Base-by-base conservation (phyloP, 1,140 invertebrate species). In the Neoseiulus cucumeris region DNA sequence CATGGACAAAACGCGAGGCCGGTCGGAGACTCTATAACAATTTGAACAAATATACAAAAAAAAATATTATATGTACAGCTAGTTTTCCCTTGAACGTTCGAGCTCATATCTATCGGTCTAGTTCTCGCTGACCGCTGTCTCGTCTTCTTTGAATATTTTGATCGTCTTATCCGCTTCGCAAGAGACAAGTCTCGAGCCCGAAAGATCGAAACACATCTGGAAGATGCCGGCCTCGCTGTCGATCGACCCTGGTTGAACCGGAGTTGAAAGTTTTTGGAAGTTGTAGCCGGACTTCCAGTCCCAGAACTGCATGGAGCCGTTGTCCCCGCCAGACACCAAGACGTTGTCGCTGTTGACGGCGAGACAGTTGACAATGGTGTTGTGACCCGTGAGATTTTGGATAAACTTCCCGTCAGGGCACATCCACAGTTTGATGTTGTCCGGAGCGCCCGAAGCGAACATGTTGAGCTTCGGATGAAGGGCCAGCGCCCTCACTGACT, bases 361-460 rank as follows among this genome's bases (percentile, higher is more conserved):
- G 72, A 99, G 79, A 71, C 91, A 91, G 75, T 99, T 98, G 0
- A 99, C 84, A 68, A 99, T 98, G 0, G 93, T 87, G 77, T 95
- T 98, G 73, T 99, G 96, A 0, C 95, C 95, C 0, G 87, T 86
- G 42, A 98, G 78, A 78, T 98, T 98, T 75, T 98, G 94, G 67
- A 98, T 86, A 73, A 98, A 98, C 73, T 92, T 90, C 1, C 95
- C 96, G 73, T 98, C 91, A 0, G 93, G 94, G 75, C 92, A 95
- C 74, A 89, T 92, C 95, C 95, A 99, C 74, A 98, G 90, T 75
- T 98, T 99, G 65, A 99, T 93, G 74, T 98, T 98, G 74, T 99
- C 95, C 0, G 96, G 91, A 0, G 92, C 96, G 0, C 89, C 95
- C 1, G 91, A 96, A 0, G 90, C 94, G 77, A 99, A 98, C 80